Percentiles rank a stretch among this genome's conserved stretches.
Conservation (phyloP, 2,888 invertebrate genomes). For the Platynereis dumerilii region DNA sequence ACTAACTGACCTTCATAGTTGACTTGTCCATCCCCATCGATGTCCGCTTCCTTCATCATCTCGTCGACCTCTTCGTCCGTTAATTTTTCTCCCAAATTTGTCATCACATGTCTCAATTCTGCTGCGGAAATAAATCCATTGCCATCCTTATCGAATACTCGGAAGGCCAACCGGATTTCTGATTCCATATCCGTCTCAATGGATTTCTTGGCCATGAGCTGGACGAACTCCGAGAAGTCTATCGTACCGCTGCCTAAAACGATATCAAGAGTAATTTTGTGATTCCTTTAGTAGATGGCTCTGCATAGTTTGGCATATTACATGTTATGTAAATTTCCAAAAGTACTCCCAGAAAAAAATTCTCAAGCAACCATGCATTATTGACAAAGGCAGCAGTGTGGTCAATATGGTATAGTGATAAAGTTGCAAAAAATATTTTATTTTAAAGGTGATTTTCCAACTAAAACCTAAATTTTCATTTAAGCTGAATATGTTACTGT, state of each 20-base stretch:
- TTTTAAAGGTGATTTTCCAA: too few species aligned
- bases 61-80: conserved; percentile 99
- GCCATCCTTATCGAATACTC: conserved; percentile 97
- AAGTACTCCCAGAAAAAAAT: too few species aligned
- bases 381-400: too few species aligned
- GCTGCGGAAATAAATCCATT: conserved; percentile 99
- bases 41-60: conserved; percentile 99
- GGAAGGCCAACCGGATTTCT: conserved; percentile 98
- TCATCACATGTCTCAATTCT: conserved; percentile 99
- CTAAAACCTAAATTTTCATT: too few species aligned
- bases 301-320: too few species aligned
- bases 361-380: too few species aligned
- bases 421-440: too few species aligned
- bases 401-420: too few species aligned
- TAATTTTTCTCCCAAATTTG: conserved; percentile 98
- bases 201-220: conserved; percentile 99
- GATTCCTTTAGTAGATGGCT: background rate
- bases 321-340: too few species aligned
- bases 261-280: too few species aligned
- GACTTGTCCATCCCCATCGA: conserved; percentile 99
- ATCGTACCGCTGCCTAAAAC: conserved; percentile 77
- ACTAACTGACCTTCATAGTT: conserved; percentile 80
- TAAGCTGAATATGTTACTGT: too few species aligned
- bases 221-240: conserved; percentile 98
- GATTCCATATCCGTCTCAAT: conserved; percentile 96